Conservation (phyloP, 1,140 invertebrate genomes). For the Chlorops oryzae region DNA sequence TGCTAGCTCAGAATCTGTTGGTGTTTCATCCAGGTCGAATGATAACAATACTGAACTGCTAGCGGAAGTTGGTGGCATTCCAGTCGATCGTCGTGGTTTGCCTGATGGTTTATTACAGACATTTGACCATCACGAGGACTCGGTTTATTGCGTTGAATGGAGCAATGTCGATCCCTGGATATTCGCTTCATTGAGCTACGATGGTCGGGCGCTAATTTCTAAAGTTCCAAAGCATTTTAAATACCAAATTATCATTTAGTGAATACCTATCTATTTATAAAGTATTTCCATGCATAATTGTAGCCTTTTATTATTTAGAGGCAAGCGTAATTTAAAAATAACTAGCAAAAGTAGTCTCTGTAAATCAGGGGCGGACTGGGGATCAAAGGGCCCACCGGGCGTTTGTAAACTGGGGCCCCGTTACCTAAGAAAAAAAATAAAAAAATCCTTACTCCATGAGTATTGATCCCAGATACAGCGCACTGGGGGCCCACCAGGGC, state of each 20-base stretch:
- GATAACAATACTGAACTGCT: constrained; percentile 5
- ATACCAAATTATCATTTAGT: constrained; percentile 74
- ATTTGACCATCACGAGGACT: constrained; percentile 97
- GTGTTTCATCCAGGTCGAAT: not conserved
- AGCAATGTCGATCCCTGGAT: constrained; percentile 95
- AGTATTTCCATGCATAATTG: not conserved
- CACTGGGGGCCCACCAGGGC: too few relatives aligned
- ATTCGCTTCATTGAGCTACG: constrained; percentile 95
- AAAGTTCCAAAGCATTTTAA: constrained; percentile 88
- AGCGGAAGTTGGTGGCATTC: constrained; percentile 17
- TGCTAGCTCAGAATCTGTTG: constrained; percentile 68
- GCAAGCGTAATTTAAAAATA: too few relatives aligned
- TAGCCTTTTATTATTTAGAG: too few relatives aligned
- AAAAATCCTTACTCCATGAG: too few relatives aligned
- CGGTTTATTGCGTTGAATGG: constrained; percentile 96
- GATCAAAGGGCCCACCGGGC: too few relatives aligned
- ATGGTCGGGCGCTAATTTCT: constrained; percentile 88
- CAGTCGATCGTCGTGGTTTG: constrained; percentile 4
- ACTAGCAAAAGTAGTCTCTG: too few relatives aligned
- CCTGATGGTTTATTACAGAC: constrained; percentile 77
- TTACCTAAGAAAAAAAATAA: too few relatives aligned
- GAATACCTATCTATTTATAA: constrained; percentile 3
- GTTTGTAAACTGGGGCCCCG: too few relatives aligned
- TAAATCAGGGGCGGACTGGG: too few relatives aligned
- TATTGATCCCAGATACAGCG: too few relatives aligned